A percentile compares a stretch with the other conserved stretches of the same genome.
These are phyloP conservation scores for Sarotherodon lohbergeri DNA, from an alignment of 2,113 vertebrate species.

Conservation along the genomic window DNA sequence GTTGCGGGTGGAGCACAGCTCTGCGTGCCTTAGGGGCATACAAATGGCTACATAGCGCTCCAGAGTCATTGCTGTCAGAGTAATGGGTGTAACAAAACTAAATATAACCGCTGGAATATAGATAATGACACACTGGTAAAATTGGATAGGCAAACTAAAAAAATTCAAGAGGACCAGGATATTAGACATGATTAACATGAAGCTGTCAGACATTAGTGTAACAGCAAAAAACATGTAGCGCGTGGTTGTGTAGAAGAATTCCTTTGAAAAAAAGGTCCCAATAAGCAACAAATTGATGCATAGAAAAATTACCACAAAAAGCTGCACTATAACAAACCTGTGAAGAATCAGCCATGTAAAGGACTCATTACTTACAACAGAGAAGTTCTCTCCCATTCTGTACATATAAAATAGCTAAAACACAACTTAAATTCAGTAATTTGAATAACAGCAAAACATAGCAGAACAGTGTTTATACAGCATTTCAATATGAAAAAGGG, in stretches of 20 bases:
- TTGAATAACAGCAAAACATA: too few species aligned
- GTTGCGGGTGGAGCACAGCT: conserved; percentile 19
- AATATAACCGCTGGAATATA: background rate
- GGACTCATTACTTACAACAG: background rate
- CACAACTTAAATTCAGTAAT: too few species aligned
- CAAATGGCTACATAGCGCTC: conserved; percentile 23
- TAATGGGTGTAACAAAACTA: too few species aligned
- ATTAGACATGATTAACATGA: conserved; percentile 4
- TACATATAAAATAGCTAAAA: background rate
- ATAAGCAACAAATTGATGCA: conserved; percentile 25
- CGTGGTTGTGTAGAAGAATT: background rate
- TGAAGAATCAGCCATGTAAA: accelerated
- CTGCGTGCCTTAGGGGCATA: conserved; percentile 35
- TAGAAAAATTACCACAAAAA: conserved; percentile 10
- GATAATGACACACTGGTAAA: background rate
- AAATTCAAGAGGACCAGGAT: background rate
- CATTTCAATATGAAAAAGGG: too few species aligned
- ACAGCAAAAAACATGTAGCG: conserved; percentile 58
- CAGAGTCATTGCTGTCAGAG: too few species aligned
- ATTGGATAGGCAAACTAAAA: background rate
- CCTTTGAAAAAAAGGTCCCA: conserved; percentile 24
- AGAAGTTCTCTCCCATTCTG: background rate
- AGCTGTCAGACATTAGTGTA: conserved; percentile 29
- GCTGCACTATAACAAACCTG: background rate
- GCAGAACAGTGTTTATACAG: too few species aligned